Percentiles rank a stretch among this genome's conserved stretches.
These are phyloP conservation scores for Acanthopleura granulata DNA, from an alignment of 2,888 invertebrate species.

Conservation along the genomic window DNA sequence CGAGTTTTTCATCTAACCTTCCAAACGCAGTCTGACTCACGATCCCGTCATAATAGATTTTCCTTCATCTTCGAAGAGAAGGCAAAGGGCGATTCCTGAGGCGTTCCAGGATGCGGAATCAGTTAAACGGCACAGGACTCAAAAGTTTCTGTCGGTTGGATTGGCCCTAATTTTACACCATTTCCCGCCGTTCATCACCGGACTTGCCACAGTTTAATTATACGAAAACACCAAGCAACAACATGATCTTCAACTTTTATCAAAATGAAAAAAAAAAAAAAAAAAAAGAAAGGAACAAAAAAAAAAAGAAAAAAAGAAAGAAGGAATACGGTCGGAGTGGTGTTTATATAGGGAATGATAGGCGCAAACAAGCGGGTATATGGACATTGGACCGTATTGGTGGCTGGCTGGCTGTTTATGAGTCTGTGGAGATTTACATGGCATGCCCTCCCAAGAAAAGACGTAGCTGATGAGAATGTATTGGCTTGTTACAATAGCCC, in stretches of 20 bases:
- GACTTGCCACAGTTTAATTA: not conserved
- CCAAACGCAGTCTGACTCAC: too few relatives aligned
- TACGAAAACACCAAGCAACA: not conserved
- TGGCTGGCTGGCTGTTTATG: not conserved
- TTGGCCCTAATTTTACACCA: not conserved
- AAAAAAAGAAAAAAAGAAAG: too few relatives aligned
- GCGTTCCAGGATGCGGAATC: not conserved
- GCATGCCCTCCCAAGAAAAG: not conserved
- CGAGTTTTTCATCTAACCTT: too few relatives aligned
- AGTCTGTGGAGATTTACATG: not conserved
- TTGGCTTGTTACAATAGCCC: constrained; percentile 18
- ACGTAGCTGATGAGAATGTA: constrained; percentile 16
- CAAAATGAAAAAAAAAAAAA: too few relatives aligned
- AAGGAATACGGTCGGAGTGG: too few relatives aligned
- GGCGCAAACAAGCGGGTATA: too few relatives aligned
- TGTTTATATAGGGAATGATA: too few relatives aligned
- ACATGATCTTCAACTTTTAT: too few relatives aligned
- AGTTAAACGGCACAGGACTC: not conserved
- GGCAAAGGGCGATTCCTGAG: not conserved
- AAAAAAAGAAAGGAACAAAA: too few relatives aligned
- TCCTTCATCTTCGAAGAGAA: too few relatives aligned
- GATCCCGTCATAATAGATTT: too few relatives aligned
- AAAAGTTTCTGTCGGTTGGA: not conserved
- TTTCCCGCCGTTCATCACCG: not conserved
- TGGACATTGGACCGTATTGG: too few relatives aligned